These are phyloP conservation scores for Mystacides longicornis DNA, from an alignment of 2,888 invertebrate genomes.

Conservation along the genomic window DNA sequence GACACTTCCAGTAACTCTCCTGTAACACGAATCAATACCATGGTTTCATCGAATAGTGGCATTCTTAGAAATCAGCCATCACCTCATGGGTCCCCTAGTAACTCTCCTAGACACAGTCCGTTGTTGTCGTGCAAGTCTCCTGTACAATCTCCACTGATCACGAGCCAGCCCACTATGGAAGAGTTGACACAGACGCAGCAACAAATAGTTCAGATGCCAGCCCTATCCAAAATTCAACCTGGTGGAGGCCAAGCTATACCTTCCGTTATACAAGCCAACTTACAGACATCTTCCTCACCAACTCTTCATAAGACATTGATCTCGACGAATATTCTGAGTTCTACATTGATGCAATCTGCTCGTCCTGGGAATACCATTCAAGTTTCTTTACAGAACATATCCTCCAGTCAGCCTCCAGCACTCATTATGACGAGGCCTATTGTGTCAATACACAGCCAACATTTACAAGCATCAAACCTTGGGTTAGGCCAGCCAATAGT, in stretches of 20 bases:
- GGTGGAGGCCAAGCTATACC: conserved; percentile 26
- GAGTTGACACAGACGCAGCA: conserved; percentile 34
- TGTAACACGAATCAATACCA: conserved; percentile 3
- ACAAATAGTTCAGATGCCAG: conserved; percentile 48
- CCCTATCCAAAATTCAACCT: conserved; percentile 41
- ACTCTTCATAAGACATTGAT: conserved; percentile 37
- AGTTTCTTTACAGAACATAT: conserved; percentile 43
- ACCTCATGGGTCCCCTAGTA: conserved; percentile 35
- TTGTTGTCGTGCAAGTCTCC: conserved; percentile 39
- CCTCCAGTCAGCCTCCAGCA: conserved; percentile 47
- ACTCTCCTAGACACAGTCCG: conserved; percentile 40
- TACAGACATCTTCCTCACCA: conserved; percentile 39
- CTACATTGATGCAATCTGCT: conserved; percentile 42
- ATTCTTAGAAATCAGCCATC: conserved; percentile 15
- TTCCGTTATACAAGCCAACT: conserved; percentile 39
- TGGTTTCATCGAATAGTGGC: conserved; percentile 3
- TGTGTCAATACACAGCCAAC: conserved; percentile 14
- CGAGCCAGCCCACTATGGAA: conserved; percentile 35
- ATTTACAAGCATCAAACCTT: conserved; percentile 32
- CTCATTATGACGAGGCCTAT: conserved; percentile 43
- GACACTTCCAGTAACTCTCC: conserved; percentile 12
- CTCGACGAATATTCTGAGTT: conserved; percentile 45
- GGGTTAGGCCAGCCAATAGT: conserved; percentile 33
- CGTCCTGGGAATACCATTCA: conserved; percentile 39
- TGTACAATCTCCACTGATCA: conserved; percentile 39